phyloP scores from a whole-genome alignment of 2,888 invertebrate genomes.

The Drosophila fungiperda region DNA sequence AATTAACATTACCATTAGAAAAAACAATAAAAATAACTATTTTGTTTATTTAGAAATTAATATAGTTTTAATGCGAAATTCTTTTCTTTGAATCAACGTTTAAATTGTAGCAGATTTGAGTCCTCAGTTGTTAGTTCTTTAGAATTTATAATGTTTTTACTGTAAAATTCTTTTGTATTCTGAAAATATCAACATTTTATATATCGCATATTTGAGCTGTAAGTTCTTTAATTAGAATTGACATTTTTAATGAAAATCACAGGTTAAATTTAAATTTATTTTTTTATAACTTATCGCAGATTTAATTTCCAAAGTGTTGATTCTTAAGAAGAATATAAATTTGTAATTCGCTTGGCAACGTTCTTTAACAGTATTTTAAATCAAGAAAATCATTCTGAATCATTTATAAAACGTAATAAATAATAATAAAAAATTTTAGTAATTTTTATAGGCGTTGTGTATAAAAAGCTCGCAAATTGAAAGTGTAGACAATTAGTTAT shows the following conservation, averaged over 20 bases:
- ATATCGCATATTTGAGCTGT: too few relatives aligned
- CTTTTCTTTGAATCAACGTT: neutral
- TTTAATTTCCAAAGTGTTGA: neutral
- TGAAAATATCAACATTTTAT: neutral
- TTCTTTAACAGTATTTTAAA: neutral
- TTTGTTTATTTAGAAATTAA: neutral
- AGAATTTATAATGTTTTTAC: neutral
- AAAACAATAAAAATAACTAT: constrained; percentile 18
- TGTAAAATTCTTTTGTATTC: neutral
- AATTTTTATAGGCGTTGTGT: neutral
- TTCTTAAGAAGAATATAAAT: neutral
- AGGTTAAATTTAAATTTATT: too few relatives aligned
- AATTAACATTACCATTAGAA: constrained; percentile 10
- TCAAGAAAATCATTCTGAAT: neutral
- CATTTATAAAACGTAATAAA: neutral
- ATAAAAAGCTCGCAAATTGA: neutral
- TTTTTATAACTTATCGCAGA: neutral
- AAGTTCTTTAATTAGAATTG: neutral
- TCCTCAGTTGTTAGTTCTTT: neutral
- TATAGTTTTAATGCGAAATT: neutral
- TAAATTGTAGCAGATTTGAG: neutral
- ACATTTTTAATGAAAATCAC: too few relatives aligned
- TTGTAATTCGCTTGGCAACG: neutral
- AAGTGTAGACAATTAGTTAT: neutral
- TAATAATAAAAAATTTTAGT: neutral